Percentiles rank a stretch among this genome's conserved stretches.
These are phyloP conservation scores for Sylvia atricapilla DNA, from an alignment of 2,113 vertebrate genomes.

Conservation along the genomic window DNA sequence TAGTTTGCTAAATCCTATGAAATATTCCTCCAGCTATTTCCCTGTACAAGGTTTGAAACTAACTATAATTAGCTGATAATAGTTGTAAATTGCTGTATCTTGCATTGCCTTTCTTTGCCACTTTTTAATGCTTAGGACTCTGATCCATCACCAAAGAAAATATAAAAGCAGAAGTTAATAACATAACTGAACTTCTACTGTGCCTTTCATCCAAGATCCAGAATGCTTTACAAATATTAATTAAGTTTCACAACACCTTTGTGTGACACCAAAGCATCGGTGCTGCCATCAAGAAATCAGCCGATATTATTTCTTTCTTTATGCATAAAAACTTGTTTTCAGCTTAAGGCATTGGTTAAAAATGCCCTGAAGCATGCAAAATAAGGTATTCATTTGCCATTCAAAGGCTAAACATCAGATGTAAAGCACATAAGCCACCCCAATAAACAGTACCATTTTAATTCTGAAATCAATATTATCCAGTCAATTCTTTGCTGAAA, in stretches of 20 bases:
- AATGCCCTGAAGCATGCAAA: not conserved
- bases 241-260: conserved; percentile 37
- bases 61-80: not conserved
- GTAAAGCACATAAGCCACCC: not conserved
- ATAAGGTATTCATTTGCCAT: not conserved
- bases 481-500: not conserved
- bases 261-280: not conserved
- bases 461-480: not conserved
- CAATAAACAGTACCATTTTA: not conserved
- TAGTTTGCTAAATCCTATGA: not conserved
- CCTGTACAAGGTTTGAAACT: not conserved
- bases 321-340: not conserved
- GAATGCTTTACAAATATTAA: conserved; percentile 30
- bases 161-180: conserved; percentile 21
- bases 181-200: not conserved
- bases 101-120: not conserved
- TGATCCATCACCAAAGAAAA: conserved; percentile 5
- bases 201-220: conserved; percentile 27
- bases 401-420: not conserved
- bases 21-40: not conserved
- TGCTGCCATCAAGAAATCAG: conserved; percentile 6
- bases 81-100: not conserved
- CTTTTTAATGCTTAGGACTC: not conserved
- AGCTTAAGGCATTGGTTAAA: not conserved
- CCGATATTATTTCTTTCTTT: not conserved